Percentiles rank a stretch among this genome's conserved stretches.
phyloP scores from a whole-genome alignment of 1,140 invertebrate species.

The Panonychus citri region DNA sequence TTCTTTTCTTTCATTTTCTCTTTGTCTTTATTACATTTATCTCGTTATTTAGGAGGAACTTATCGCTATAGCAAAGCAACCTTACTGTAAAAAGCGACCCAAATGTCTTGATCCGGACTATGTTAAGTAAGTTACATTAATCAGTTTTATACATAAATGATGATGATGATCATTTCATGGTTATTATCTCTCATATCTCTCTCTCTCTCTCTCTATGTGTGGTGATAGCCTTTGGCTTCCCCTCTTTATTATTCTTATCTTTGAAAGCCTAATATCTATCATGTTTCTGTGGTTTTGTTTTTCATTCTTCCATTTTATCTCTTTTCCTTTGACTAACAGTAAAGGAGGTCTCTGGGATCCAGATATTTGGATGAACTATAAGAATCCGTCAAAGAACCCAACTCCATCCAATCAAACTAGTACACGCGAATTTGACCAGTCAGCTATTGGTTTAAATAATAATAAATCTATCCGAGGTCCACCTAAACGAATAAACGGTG shows the following conservation, averaged over 20 bases:
- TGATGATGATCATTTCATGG: neutral
- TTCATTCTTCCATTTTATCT: no score
- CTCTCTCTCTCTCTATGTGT: neutral
- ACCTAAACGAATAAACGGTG: conserved; percentile 24
- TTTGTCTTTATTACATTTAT: neutral
- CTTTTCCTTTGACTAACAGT: neutral
- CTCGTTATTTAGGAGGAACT: conserved; percentile 33
- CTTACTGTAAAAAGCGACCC: conserved; percentile 32
- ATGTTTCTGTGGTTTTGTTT: no score
- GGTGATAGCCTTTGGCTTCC: no score
- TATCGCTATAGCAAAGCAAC: conserved; percentile 30
- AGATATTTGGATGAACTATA: conserved; percentile 32
- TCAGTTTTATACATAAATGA: neutral
- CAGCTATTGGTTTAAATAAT: no score
- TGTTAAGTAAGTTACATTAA: conserved; percentile 27
- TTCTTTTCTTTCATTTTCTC: no score
- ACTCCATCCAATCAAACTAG: neutral
- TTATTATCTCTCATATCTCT: neutral
- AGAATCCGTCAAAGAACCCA: conserved; percentile 19
- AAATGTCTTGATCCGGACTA: conserved; percentile 32
- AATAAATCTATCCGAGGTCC: no score
- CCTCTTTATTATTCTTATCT: no score
- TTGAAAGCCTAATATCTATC: no score
- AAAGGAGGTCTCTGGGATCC: conserved; percentile 34
- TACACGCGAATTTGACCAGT: neutral